A percentile compares a stretch with the other conserved stretches of the same genome.
These are phyloP conservation scores for Aurelia aurita DNA, from an alignment of 30 jellyfish, hydroid and myxozoan species.

Conservation along the genomic window DNA sequence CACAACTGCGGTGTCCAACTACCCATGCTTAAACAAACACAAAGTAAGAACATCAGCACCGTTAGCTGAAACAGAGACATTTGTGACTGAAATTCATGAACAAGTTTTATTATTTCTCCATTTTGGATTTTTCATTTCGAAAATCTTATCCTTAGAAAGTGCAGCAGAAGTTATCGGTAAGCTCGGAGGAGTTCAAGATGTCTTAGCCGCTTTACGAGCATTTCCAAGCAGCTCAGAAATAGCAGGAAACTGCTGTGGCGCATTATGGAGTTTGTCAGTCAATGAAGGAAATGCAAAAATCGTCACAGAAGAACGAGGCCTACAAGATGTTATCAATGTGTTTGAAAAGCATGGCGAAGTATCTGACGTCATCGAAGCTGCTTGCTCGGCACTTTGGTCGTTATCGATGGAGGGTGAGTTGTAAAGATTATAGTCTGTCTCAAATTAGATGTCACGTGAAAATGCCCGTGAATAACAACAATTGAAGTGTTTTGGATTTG, in stretches of 20 bases:
- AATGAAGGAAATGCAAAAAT: conserved; percentile 86
- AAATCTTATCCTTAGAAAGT: conserved; percentile 23
- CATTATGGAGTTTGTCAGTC: conserved; percentile 86
- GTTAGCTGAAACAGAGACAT: background rate
- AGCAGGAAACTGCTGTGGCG: conserved; percentile 92
- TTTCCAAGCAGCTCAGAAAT: conserved; percentile 83
- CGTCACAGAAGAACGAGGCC: conserved; percentile 78
- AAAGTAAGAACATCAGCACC: background rate
- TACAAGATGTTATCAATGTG: conserved; percentile 76
- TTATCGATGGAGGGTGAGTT: conserved; percentile 89
- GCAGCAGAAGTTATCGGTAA: conserved; percentile 92
- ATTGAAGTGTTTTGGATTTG: too few species aligned
- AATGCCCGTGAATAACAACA: too few species aligned
- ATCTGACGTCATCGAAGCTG: conserved; percentile 79
- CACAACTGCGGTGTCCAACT: too few species aligned
- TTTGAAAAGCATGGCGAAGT: conserved; percentile 68
- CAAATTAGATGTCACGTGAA: too few species aligned
- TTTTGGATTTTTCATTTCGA: too few species aligned
- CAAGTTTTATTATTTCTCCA: too few species aligned
- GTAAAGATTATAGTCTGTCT: too few species aligned
- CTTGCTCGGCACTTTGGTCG: conserved; percentile 88
- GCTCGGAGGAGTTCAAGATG: conserved; percentile 94
- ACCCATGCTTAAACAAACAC: too few species aligned
- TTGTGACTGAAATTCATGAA: too few species aligned
- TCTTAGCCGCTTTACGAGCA: conserved; percentile 80